Percentiles rank a stretch among this genome's conserved stretches.
phyloP scores from a whole-genome alignment of 1,140 invertebrate genomes.

The Drosophila ambigua region DNA sequence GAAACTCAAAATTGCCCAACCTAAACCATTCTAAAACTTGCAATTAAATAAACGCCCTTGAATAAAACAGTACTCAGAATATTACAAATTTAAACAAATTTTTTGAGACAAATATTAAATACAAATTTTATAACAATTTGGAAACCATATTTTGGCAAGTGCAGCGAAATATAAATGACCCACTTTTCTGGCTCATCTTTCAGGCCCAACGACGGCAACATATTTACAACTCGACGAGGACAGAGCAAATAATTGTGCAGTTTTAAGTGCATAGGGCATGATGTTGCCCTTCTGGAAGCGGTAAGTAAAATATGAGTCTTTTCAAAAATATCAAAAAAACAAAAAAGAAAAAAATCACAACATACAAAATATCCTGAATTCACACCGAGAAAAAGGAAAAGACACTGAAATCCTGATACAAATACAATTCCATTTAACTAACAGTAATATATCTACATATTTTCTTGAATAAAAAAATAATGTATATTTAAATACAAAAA shows the following conservation, averaged over 20 bases:
- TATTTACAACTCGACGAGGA: slow-evolving; percentile 66
- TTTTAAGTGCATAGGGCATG: slow-evolving; percentile 67
- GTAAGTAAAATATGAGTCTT: slow-evolving; percentile 50
- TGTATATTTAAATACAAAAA: too few species aligned
- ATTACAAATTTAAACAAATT: not conserved
- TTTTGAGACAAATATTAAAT: slow-evolving; percentile 21
- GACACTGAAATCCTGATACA: too few species aligned
- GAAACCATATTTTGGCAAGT: slow-evolving; percentile 17
- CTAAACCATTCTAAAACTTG: not conserved
- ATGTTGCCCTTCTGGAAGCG: slow-evolving; percentile 83
- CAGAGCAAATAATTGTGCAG: slow-evolving; percentile 64
- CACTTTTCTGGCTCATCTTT: slow-evolving; percentile 65
- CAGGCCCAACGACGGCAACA: slow-evolving; percentile 74
- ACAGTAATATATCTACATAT: not conserved
- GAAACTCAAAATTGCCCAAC: slow-evolving; percentile 10
- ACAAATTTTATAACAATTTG: slow-evolving; percentile 1
- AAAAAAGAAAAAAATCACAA: not conserved
- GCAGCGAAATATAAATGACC: slow-evolving; percentile 54
- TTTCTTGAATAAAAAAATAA: too few species aligned
- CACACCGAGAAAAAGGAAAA: too few species aligned
- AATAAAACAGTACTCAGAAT: not conserved
- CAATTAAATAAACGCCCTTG: not conserved
- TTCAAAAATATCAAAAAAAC: not conserved
- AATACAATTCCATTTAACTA: not conserved
- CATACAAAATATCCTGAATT: too few species aligned